A percentile compares a stretch with the other conserved stretches of the same genome.
These are phyloP conservation scores for Heliconius nattereri DNA, from an alignment of 1,140 invertebrate species.

Conservation along the genomic window DNA sequence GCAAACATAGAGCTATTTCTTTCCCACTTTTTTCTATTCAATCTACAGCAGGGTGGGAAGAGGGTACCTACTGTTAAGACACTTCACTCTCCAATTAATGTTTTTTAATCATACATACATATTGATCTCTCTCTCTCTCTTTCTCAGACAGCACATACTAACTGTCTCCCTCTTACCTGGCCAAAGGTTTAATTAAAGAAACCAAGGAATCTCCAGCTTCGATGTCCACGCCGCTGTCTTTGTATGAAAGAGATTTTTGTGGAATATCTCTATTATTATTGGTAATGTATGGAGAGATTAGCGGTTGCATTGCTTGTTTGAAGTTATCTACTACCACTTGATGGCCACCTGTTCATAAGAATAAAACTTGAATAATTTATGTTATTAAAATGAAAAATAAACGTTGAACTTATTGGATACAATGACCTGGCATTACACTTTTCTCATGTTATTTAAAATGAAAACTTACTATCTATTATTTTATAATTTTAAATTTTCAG, in stretches of 20 bases:
- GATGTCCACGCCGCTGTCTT: conserved; percentile 94
- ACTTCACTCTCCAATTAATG: too few relatives aligned
- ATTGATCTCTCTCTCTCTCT: too few relatives aligned
- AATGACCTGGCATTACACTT: too few relatives aligned
- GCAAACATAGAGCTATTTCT: neutral
- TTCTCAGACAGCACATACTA: neutral
- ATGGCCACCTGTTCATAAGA: conserved; percentile 59
- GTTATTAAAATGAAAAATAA: too few relatives aligned
- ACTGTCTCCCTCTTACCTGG: conserved; percentile 64
- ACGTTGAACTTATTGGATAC: too few relatives aligned
- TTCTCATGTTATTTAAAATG: too few relatives aligned
- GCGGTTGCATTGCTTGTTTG: conserved; percentile 82
- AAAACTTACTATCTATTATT: too few relatives aligned
- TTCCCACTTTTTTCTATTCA: neutral
- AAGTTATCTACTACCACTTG: conserved; percentile 87
- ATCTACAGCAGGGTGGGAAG: conserved; percentile 83
- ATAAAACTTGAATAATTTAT: neutral
- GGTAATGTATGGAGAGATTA: conserved; percentile 52
- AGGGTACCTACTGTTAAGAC: too few relatives aligned
- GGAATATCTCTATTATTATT: conserved; percentile 35
- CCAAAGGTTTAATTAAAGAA: conserved; percentile 89
- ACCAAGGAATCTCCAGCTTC: conserved; percentile 92
- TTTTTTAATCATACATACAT: too few relatives aligned
- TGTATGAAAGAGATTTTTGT: conserved; percentile 84
- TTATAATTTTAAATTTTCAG: too few relatives aligned